Conservation (phyloP, 2,797 vertebrate species). For the Macroramphosus scolopax region DNA sequence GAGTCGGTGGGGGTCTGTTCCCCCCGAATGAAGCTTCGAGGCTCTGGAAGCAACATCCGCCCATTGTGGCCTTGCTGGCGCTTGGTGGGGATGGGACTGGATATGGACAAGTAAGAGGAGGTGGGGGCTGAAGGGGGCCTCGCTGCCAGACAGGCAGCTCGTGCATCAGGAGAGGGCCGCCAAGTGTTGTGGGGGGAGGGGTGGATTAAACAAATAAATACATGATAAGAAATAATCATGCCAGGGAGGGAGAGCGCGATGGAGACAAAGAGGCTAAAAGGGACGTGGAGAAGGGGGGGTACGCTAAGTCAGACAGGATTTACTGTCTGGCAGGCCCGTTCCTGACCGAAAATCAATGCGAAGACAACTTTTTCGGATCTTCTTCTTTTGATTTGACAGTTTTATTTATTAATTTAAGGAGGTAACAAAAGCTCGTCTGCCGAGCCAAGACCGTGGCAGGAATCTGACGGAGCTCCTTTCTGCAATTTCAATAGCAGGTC, state of each 20-base stretch:
- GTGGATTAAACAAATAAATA: slow-evolving; percentile 85
- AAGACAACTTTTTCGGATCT: slow-evolving; percentile 47
- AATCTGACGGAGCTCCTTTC: slow-evolving; percentile 16
- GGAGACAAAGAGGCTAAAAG: slow-evolving; percentile 81
- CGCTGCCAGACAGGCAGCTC: slow-evolving; percentile 75
- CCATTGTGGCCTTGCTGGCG: slow-evolving; percentile 66
- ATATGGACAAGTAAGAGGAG: slow-evolving; percentile 61
- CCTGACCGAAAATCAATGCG: slow-evolving; percentile 43
- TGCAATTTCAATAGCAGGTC: slow-evolving; percentile 19
- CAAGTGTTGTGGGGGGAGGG: slow-evolving; percentile 74
- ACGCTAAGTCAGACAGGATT: slow-evolving; percentile 72
- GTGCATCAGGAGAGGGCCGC: slow-evolving; percentile 65
- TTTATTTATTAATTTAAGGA: slow-evolving; percentile 17
- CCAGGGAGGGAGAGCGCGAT: slow-evolving; percentile 65
- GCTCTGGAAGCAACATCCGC: slow-evolving; percentile 70
- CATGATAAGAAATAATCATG: slow-evolving; percentile 84
- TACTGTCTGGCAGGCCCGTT: slow-evolving; percentile 66
- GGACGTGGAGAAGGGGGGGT: slow-evolving; percentile 45
- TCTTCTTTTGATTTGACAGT: slow-evolving; percentile 20
- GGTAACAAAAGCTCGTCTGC: slow-evolving; percentile 14
- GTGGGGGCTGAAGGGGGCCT: slow-evolving; percentile 42
- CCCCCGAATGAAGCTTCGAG: slow-evolving; percentile 66
- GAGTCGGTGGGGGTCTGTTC: slow-evolving; percentile 50
- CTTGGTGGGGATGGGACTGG: slow-evolving; percentile 62
- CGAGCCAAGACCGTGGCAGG: not conserved